Conservation (phyloP, 2,888 invertebrate genomes). For the Dasypogon diadema region DNA sequence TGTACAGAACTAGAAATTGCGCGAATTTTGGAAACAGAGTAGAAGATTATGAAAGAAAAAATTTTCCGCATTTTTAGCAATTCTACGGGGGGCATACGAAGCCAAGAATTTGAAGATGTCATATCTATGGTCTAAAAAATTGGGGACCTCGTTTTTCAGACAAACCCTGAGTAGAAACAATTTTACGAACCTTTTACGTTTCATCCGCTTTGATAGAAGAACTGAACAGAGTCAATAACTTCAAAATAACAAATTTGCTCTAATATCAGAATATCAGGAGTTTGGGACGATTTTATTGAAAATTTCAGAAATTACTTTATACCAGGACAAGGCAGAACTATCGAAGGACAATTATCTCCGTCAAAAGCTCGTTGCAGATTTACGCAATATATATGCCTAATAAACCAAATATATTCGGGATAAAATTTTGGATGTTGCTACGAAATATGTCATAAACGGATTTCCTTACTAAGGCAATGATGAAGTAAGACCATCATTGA, state of each 20-base stretch:
- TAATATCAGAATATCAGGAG: background rate
- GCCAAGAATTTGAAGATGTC: constrained; percentile 23
- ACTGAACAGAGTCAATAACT: background rate
- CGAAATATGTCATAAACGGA: background rate
- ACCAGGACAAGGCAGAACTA: background rate
- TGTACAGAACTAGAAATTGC: background rate
- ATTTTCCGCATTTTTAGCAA: background rate
- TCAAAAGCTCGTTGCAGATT: background rate
- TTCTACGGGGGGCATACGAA: constrained; percentile 18
- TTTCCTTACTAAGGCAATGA: background rate
- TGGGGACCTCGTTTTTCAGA: constrained; percentile 23
- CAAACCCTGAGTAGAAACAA: constrained; percentile 11
- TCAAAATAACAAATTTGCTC: constrained; percentile 8
- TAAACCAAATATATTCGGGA: background rate
- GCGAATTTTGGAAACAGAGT: background rate
- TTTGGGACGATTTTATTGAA: constrained; percentile 18
- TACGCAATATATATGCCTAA: background rate
- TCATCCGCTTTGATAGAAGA: constrained; percentile 14
- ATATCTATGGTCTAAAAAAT: constrained; percentile 20
- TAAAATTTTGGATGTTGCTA: background rate
- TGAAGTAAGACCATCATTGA: too few species aligned
- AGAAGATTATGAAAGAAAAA: background rate
- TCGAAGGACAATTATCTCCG: background rate
- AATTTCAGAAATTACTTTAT: background rate
- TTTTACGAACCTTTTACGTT: constrained; percentile 1